A percentile compares a stretch with the other conserved stretches of the same genome.
phyloP scores from a whole-genome alignment of 2,113 vertebrate species.

The Delphinapterus leucas region DNA sequence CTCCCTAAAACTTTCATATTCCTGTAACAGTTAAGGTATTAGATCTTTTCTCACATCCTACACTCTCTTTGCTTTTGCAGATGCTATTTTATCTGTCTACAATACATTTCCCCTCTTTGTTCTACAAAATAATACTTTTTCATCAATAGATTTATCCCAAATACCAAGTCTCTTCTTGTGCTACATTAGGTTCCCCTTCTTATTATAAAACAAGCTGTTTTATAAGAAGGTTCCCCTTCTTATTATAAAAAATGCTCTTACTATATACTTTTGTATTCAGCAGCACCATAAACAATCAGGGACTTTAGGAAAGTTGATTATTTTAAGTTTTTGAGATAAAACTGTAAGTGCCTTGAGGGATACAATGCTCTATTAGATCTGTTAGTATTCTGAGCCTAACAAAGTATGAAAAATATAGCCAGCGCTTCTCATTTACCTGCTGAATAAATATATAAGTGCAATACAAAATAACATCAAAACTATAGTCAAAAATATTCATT shows the following conservation, averaged over 20 bases:
- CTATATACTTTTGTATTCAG: not conserved
- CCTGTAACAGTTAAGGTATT: not conserved
- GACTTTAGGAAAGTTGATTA: not conserved
- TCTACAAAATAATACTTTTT: not conserved
- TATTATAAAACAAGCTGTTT: not conserved
- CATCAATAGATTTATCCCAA: not conserved
- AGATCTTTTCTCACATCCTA: not conserved
- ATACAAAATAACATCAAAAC: not conserved
- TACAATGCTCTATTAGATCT: not conserved
- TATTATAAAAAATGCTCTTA: not conserved
- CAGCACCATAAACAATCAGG: not conserved
- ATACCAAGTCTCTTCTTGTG: not conserved
- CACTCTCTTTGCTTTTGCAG: not conserved
- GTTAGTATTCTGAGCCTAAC: not conserved
- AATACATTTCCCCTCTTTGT: not conserved
- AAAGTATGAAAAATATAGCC: not conserved
- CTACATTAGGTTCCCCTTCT: not conserved
- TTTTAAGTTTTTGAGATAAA: not conserved
- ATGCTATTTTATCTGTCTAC: not conserved
- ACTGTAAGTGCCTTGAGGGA: not conserved
- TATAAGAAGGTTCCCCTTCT: not conserved
- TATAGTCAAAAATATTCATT: not conserved
- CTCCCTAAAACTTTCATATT: not conserved
- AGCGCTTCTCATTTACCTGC: not conserved
- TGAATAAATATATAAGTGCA: not conserved